Base-by-base conservation (phyloP, 2,113 vertebrate genomes). In the Beaufortia kweichowensis region DNA sequence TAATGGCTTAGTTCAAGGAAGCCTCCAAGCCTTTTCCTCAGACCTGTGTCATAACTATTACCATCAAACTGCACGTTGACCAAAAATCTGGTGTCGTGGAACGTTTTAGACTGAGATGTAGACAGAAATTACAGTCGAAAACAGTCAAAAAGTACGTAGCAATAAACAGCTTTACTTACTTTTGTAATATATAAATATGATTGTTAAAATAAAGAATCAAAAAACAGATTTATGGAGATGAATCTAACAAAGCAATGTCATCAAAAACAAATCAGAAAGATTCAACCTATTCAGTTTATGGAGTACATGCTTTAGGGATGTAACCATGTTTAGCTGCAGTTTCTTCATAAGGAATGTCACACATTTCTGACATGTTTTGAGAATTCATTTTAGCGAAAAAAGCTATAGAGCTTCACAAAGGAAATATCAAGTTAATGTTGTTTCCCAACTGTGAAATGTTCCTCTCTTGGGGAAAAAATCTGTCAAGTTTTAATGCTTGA, bases 1-100 rank as follows among this genome's bases (percentile, higher is more conserved):
- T 64, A 75, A 59, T 28, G 65, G 70, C 55, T 71, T 53, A 46
- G 70, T 31, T 63, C 39, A 48, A 35, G 11, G 66, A 78, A 57
- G 21, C 15, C 19, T 78, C 53, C 8, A 68, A 77, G 48, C 43
- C 59, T 57, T 41, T 60, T 67, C 26, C 56, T 65, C 64, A 65
- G 80, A 57, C 62, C 26, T 19, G 68, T 72, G 35, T 56, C 23
- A 10, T 1, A 26, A 60, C 24, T 35, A 39, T 63, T 12, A 62
- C 3, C 65, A 35, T 5, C 26, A 23, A 9, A 62, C 12, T 35
- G 55, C 31, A 53, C 26, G 2, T 33, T 53, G 48, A 60, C 50
- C 2, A 2, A 31, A 59, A 31, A 61, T 28, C 1, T 57, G 41
- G 2, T 31, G 46, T 31, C 19, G 8, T 39, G 24, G 5, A 41